Base-by-base conservation (phyloP, 2,113 vertebrate genomes). In the Xenopus laevis region DNA sequence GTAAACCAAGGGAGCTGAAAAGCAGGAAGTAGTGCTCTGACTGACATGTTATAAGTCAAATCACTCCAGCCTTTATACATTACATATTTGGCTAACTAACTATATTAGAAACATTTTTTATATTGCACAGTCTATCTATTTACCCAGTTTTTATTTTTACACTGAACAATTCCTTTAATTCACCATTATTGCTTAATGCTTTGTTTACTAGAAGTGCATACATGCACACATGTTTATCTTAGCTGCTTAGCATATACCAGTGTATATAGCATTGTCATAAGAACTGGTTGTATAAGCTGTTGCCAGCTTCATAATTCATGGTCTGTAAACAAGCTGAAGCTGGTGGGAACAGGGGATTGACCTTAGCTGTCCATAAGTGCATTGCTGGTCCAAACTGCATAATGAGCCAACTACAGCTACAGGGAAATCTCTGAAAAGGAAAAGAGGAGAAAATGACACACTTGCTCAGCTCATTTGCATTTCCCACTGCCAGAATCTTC, bases 391-490 rank as follows among this genome's bases (percentile, higher is more conserved):
- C 33, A 77, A 50, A 30, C 58, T 64, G 66, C 59, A 70, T 70
- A 77, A 70, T 77, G 47, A 64, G 50, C 57, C 67, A 57, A 15
- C 66, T 17, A 57, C 53, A 63, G 73, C 66, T 77, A 45, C 20
- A 57, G 50, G 73, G 66, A 57, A 30, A 77, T 70, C 74, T 45
- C 18, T 21, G 67, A 45, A 61, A 45, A 69, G 60, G 70, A 46
- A 55, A 11, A n/a, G 20, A 61, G 58, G 10, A 30, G 21, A 27
- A 53, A 69, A 50, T 17, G 60, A 18, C 59, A 63, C 66, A 69
- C 47, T 70, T 64, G 59, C 66, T 70, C 47, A 20, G 53, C 67
- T 55, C 59, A 64, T 77, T 77, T 76, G 46, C 73, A 76, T 77
- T 60, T 55, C 50, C 40, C 59, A 44, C 27, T 64, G 74, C 20